Base-by-base conservation (phyloP, 2,797 vertebrate genomes). In the Percopsis omiscomaycus region DNA sequence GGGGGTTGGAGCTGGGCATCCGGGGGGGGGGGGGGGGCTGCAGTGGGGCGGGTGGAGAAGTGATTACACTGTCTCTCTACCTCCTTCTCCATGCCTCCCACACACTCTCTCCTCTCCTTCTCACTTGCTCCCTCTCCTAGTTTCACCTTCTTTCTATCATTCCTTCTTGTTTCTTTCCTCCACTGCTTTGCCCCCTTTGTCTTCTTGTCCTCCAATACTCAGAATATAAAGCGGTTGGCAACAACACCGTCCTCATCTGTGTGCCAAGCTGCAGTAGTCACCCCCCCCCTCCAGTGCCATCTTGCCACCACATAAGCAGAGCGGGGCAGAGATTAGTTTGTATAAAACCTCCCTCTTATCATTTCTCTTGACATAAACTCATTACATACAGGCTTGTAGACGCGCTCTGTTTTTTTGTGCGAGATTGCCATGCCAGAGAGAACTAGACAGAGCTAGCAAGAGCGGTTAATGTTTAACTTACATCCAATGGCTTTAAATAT, bases 201-300 rank as follows among this genome's bases (percentile, higher is more conserved):
- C 56, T 77, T 66, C 53, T 61, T 74, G 55, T 47, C 68, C 76
- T 79, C 75, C 50, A 71, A 68, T 76, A 74, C 78, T 82, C 75
- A 55, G 82, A 80, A 83, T 75, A 86, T 81, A 84, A 85, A 88
- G 81, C 60, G 62, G 55, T 83, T 86, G 88, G 89, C 87, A 85
- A 61, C 77, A 14, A 80, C 67, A 4, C 77, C 53, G 64, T 68
- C 67, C 78, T 72, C 77, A 30, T 71, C 59, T 44, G 1, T 1
- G 69, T 77, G 85, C 86, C 88, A 86, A 84, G 66, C 78, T 78
- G 27, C 77, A 59, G 74, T 63, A 27, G 68, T 76, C 78, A 62
- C 78, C 66, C 48, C 71, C 48, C 69, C 68, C 46, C 63, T 73
- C 64, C 58, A 13, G n/a, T 59, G 13, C 66, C 55, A 55, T 69